phyloP scores from a whole-genome alignment of 2,797 vertebrate species.

The Mormyrus hasselquistii region DNA sequence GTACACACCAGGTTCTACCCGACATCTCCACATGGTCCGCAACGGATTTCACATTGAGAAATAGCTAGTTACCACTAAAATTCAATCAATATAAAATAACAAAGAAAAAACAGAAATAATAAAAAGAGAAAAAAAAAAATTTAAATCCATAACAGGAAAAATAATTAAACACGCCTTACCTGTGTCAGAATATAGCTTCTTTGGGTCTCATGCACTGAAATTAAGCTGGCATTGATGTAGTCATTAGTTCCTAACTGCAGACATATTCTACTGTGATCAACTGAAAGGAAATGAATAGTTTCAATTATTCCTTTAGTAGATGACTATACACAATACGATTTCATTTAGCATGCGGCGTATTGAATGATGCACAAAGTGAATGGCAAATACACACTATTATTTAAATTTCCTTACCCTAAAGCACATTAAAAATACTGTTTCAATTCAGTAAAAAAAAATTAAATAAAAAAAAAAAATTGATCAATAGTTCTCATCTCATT shows the following conservation, averaged over 20 bases:
- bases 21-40: neutral
- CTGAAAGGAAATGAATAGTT: constrained; percentile 52
- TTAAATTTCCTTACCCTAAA: neutral
- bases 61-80: neutral
- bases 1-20: neutral
- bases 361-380: neutral
- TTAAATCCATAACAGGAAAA: neutral
- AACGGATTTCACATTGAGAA: neutral
- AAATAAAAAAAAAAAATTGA: neutral
- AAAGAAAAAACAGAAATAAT: neutral
- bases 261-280: constrained; percentile 95
- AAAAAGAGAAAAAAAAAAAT: neutral
- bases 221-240: constrained; percentile 96
- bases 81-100: neutral
- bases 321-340: neutral
- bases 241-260: constrained; percentile 84
- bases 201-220: constrained; percentile 86
- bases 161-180: constrained; percentile 54
- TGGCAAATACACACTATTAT: neutral
- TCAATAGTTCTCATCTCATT: neutral
- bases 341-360: neutral
- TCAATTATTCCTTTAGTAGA: neutral
- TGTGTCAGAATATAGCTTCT: constrained; percentile 98
- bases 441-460: neutral
- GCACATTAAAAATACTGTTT: neutral